Conservation (phyloP, 2,113 vertebrate species). For the Platycercus adscitus region DNA sequence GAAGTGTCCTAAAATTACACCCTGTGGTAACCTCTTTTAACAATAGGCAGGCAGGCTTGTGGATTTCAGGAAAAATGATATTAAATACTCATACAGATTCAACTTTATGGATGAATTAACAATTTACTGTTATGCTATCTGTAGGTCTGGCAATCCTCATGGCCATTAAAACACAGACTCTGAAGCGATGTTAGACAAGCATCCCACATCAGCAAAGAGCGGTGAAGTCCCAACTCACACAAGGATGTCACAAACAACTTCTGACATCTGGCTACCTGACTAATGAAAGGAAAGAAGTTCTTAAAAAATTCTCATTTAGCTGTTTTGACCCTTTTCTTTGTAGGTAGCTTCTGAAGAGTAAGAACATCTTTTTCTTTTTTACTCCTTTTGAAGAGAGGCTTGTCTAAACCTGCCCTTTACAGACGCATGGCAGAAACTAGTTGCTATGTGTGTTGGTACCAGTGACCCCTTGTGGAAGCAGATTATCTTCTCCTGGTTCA, state of each 20-base stretch:
- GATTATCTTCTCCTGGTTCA: conserved; percentile 60
- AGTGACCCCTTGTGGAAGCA: conserved; percentile 56
- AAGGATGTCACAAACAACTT: background rate
- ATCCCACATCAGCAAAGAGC: background rate
- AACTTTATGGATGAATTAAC: background rate
- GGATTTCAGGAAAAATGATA: conserved; percentile 10
- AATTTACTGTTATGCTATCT: background rate
- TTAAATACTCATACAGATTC: background rate
- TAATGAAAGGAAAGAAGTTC: background rate
- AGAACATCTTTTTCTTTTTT: background rate
- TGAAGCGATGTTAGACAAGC: background rate
- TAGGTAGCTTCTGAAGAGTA: background rate
- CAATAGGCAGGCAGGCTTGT: background rate
- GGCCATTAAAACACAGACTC: background rate
- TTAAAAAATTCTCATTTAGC: background rate
- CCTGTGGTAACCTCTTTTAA: background rate
- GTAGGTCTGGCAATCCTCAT: background rate
- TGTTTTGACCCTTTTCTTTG: background rate
- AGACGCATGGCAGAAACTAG: conserved; percentile 28
- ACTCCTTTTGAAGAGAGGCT: background rate
- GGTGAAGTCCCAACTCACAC: background rate
- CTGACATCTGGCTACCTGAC: background rate
- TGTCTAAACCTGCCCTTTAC: background rate
- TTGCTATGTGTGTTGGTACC: background rate
- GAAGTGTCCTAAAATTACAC: conserved; percentile 23